These are phyloP conservation scores for Hoplias malabaricus DNA, from an alignment of 2,113 vertebrate species.

Conservation along the genomic window DNA sequence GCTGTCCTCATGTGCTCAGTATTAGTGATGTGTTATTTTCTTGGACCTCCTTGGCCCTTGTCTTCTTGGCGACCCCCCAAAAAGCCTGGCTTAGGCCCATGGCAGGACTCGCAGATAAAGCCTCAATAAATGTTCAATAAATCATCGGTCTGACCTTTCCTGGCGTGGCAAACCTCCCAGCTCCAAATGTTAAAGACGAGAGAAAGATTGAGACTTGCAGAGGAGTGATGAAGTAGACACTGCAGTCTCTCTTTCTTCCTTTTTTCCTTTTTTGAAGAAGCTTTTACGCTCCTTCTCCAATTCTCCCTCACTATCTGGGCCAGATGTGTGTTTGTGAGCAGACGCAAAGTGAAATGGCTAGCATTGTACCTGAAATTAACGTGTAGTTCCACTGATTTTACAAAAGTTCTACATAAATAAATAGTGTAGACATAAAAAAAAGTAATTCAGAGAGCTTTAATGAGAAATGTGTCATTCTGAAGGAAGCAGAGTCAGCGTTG, in stretches of 20 bases:
- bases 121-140: conserved; percentile 72
- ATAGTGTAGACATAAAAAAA: too few species aligned
- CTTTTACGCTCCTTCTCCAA: conserved; percentile 51
- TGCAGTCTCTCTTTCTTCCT: conserved; percentile 56
- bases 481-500: too few species aligned
- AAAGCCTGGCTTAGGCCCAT: conserved; percentile 54
- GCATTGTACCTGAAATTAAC: neutral
- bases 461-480: too few species aligned
- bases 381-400: neutral
- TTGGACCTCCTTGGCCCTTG: conserved; percentile 10
- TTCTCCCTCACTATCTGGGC: conserved; percentile 51
- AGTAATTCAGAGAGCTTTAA: too few species aligned
- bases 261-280: conserved; percentile 56
- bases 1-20: conserved; percentile 10
- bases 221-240: conserved; percentile 44
- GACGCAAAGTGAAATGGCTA: neutral
- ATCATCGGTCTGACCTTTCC: conserved; percentile 73
- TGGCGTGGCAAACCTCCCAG: conserved; percentile 60
- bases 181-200: conserved; percentile 57
- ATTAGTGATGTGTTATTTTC: conserved; percentile 5
- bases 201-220: conserved; percentile 50
- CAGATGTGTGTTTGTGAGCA: neutral
- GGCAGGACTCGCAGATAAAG: conserved; percentile 57
- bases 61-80: conserved; percentile 8
- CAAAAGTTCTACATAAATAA: neutral